Conservation (phyloP, 1,140 invertebrate genomes). For the Meloidogyne chitwoodi region DNA sequence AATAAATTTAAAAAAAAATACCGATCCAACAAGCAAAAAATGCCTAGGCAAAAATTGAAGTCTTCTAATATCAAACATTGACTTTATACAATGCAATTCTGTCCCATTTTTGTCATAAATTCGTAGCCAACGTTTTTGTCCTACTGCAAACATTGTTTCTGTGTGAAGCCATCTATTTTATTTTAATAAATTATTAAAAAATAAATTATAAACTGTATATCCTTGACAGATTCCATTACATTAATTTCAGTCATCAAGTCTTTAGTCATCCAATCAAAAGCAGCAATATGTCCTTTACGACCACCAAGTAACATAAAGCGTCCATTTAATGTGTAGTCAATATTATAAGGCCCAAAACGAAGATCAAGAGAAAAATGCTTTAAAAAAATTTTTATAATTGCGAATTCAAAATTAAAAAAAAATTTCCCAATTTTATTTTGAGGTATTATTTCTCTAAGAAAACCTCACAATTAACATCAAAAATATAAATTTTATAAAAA, state of each 20-base stretch:
- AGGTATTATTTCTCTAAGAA: too few relatives aligned
- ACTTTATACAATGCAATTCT: constrained; percentile 91
- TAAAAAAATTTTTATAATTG: constrained; percentile 9
- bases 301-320: constrained; percentile 83
- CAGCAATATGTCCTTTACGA: constrained; percentile 82
- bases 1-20: constrained; percentile 62
- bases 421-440: too few relatives aligned
- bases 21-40: constrained; percentile 81
- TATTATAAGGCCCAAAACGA: constrained; percentile 82
- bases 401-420: neutral
- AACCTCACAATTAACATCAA: too few relatives aligned
- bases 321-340: constrained; percentile 85
- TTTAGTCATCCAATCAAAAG: constrained; percentile 96
- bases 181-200: constrained; percentile 25
- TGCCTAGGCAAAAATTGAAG: constrained; percentile 96
- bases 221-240: constrained; percentile 89
- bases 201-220: constrained; percentile 68
- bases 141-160: constrained; percentile 93
- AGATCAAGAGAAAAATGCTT: constrained; percentile 78
- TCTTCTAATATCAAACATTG: constrained; percentile 72
- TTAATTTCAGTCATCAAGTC: constrained; percentile 89
- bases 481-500: too few relatives aligned
- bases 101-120: constrained; percentile 95
- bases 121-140: constrained; percentile 92
- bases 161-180: constrained; percentile 77